Percentiles rank a stretch among this genome's conserved stretches.
Conservation (phyloP, 2,797 vertebrate species). For the Leucoraja ocellata region DNA sequence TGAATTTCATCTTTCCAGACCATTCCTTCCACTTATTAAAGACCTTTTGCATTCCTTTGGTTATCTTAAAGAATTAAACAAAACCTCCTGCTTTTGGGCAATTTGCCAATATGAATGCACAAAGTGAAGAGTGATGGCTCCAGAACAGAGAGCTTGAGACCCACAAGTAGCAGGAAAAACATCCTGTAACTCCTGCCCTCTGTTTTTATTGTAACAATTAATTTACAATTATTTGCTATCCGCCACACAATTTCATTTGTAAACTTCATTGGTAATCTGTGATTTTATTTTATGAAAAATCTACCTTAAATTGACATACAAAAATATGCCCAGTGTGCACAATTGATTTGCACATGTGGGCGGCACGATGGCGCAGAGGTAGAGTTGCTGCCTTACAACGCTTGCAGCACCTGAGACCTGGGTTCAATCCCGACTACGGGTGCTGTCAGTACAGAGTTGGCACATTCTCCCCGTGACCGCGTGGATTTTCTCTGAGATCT, state of each 20-base stretch:
- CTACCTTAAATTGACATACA: background rate
- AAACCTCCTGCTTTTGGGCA: background rate
- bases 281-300: background rate
- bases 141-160: no score
- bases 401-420: no score
- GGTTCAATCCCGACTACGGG: no score
- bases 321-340: no score
- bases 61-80: background rate
- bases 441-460: no score
- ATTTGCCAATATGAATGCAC: background rate
- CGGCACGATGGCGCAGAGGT: no score
- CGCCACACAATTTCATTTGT: background rate
- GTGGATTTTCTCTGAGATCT: no score
- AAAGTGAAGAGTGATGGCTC: background rate
- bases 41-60: background rate
- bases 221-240: background rate
- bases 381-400: no score
- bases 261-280: background rate
- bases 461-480: no score
- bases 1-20: background rate
- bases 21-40: background rate
- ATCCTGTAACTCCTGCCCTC: background rate
- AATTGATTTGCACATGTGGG: no score
- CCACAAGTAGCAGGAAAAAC: background rate
- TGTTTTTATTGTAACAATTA: background rate